phyloP scores from a whole-genome alignment of 2,797 vertebrate genomes.

The Luscinia luscinia region DNA sequence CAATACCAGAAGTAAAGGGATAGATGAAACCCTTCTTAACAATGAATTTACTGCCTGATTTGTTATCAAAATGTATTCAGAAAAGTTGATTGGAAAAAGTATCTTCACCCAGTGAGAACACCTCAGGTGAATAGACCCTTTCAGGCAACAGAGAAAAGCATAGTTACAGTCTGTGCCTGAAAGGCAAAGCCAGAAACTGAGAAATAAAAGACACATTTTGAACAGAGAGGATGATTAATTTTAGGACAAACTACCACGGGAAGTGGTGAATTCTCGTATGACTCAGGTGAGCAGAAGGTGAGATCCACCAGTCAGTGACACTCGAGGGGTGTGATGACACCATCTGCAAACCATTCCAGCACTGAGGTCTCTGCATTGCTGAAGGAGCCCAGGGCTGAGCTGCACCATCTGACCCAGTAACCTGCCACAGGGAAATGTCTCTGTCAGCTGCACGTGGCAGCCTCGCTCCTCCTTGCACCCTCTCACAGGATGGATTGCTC shows the following conservation, averaged over 20 bases:
- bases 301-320: conserved; percentile 8
- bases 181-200: conserved; percentile 9
- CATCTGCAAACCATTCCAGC: neutral
- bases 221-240: neutral
- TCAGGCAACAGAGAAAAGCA: conserved; percentile 32
- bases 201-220: conserved; percentile 44
- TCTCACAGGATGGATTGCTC: conserved; percentile 1
- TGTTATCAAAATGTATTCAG: neutral
- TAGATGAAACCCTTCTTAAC: neutral
- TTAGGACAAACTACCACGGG: conserved; percentile 23
- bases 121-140: conserved; percentile 39
- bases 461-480: neutral
- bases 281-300: neutral
- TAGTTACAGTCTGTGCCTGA: neutral
- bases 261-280: neutral
- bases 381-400: neutral
- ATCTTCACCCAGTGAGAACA: neutral
- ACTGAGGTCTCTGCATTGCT: neutral
- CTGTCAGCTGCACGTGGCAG: neutral
- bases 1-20: neutral
- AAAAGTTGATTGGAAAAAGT: neutral
- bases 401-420: neutral
- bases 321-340: neutral
- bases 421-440: neutral
- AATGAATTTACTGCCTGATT: neutral